Conservation (phyloP, 2,888 invertebrate genomes). For the Drosophila quinaria region DNA sequence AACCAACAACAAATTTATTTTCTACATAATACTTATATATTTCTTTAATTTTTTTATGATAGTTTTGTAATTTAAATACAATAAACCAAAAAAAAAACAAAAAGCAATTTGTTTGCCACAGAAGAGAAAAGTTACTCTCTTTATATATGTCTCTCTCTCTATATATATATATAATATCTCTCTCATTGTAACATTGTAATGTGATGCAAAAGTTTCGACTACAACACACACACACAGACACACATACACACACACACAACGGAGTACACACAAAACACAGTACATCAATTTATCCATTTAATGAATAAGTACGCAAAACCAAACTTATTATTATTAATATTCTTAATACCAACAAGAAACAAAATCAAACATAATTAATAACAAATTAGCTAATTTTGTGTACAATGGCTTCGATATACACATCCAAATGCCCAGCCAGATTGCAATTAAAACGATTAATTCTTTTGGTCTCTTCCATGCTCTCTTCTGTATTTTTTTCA, state of each 20-base stretch:
- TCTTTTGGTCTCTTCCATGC: conserved; percentile 64
- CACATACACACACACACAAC: conserved; percentile 33
- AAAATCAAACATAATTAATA: conserved; percentile 66
- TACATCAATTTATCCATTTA: conserved; percentile 64
- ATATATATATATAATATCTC: conserved; percentile 36
- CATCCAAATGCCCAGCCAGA: conserved; percentile 11
- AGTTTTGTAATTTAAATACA: conserved; percentile 37
- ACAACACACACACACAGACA: conserved; percentile 44
- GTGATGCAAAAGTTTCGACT: conserved; percentile 77
- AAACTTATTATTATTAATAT: conserved; percentile 72
- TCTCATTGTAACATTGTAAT: conserved; percentile 80
- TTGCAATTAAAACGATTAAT: conserved; percentile 53
- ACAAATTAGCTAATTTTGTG: conserved; percentile 80
- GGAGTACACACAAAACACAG: conserved; percentile 30
- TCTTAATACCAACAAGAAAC: conserved; percentile 55
- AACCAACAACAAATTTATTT: conserved; percentile 60
- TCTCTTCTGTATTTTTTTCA: conserved; percentile 71
- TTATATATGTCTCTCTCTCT: conserved; percentile 44
- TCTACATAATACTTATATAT: conserved; percentile 53
- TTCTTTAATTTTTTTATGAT: conserved; percentile 38
- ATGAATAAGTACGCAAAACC: conserved; percentile 64
- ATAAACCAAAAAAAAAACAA: conserved; percentile 24
- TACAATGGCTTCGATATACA: conserved; percentile 79
- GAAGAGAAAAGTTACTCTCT: conserved; percentile 56
- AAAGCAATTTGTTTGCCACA: conserved; percentile 44